Conservation (phyloP, 2,888 invertebrate species). For the Charanyca ferruginea region DNA sequence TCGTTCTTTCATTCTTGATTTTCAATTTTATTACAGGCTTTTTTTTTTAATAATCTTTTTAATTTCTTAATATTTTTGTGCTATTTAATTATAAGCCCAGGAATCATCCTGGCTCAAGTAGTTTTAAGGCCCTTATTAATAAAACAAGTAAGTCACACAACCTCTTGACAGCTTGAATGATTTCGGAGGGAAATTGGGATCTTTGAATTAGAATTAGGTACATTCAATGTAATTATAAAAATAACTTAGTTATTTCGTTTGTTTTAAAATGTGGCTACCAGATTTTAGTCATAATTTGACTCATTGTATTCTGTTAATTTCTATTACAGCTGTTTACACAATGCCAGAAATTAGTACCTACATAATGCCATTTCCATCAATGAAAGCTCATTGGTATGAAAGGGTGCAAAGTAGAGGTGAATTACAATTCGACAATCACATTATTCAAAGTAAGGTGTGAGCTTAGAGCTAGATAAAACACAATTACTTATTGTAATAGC, state of each 20-base stretch:
- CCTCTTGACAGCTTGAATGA: too few species aligned
- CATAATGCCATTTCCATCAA: not conserved
- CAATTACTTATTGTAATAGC: not conserved
- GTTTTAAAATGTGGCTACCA: slow-evolving; percentile 16
- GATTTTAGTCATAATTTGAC: not conserved
- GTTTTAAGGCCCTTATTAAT: too few species aligned
- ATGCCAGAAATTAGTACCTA: too few species aligned
- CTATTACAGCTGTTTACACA: too few species aligned
- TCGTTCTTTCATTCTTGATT: too few species aligned
- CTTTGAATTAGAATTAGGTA: slow-evolving; percentile 11
- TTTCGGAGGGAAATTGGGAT: too few species aligned
- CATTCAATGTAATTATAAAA: slow-evolving; percentile 36
- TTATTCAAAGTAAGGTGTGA: not conserved
- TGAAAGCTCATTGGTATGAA: not conserved
- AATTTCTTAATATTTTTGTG: too few species aligned
- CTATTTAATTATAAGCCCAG: not conserved
- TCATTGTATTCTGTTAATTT: too few species aligned
- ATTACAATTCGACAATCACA: not conserved
- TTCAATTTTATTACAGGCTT: too few species aligned
- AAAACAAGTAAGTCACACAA: too few species aligned
- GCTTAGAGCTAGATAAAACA: not conserved
- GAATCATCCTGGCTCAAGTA: not conserved
- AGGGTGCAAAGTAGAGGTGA: slow-evolving; percentile 11
- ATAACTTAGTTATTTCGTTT: slow-evolving; percentile 38
- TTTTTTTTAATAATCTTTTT: too few species aligned